Base-by-base conservation (phyloP, 2,797 vertebrate genomes). In the Lepilemur septentrionalis region DNA sequence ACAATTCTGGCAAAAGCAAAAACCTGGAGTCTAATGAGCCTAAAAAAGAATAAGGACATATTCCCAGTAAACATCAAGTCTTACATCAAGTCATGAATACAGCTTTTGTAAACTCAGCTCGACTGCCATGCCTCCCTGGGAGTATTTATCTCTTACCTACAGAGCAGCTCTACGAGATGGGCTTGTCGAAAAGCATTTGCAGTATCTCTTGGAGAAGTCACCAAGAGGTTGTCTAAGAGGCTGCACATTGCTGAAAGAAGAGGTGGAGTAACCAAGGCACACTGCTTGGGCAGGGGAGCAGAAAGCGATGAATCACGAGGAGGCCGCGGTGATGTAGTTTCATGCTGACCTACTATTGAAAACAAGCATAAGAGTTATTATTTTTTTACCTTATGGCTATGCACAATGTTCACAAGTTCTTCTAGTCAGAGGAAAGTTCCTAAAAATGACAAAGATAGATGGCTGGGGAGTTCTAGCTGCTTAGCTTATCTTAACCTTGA, bases 161-260 rank as follows among this genome's bases (percentile, higher is more conserved):
- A 99, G 94, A 99, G 98, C 41, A 98, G 97, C 94, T 98, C 97
- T 46, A 99, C 97, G 95, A 99, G 98, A 90, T 98, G 98, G 91
- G 98, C 98, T 80, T 99, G 98, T 75, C 92, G 98, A 50, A 99
- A 97, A 52, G 99, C 99, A 72, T 82, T 82, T 89, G 98, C 98
- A 89, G 99, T 99, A 94, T 99, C 99, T 91, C 99, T 97, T 46
- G 99, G 99, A 97, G 99, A 97, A 57, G 99, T 98, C 86, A 98
- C 97, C 97, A 99, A 95, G 93, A 99, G 98, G 98, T 99, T 99
- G 95, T 98, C 98, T 92, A 99, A 98, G 97, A 99, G 99, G 97
- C 99, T 98, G 48, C 99, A 99, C 96, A 99, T 93, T 32, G 99
- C 99, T 0, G 99, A 99, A 93, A 99, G 97, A 69, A 99, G 99